Percentiles rank a stretch among this genome's conserved stretches.
Conservation (phyloP, 1,140 invertebrate genomes). For the Lucilia sericata region DNA sequence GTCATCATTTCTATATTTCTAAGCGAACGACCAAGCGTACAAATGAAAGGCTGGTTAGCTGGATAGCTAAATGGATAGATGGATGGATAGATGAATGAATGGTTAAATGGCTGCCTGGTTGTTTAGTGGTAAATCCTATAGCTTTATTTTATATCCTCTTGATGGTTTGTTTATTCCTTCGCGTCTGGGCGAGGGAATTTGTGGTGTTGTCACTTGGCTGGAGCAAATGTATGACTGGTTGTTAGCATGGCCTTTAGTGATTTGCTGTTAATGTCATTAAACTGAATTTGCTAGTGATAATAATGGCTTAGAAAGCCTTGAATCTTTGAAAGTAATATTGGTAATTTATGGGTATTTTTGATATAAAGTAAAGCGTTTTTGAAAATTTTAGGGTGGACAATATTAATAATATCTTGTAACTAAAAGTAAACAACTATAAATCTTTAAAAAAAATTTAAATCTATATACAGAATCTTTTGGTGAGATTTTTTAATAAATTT, state of each 20-base stretch:
- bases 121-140: constrained; percentile 28
- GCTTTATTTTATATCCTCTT: constrained; percentile 37
- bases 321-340: neutral
- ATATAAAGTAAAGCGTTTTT: too few species aligned
- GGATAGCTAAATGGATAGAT: neutral
- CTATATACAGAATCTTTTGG: too few species aligned
- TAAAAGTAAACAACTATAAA: too few species aligned
- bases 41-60: neutral
- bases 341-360: neutral
- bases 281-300: constrained; percentile 10
- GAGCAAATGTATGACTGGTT: neutral
- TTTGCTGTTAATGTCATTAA: constrained; percentile 31
- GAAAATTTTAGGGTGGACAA: too few species aligned
- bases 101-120: neutral
- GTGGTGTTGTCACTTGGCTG: neutral
- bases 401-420: too few species aligned
- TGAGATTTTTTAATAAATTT: too few species aligned
- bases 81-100: neutral
- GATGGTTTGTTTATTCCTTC: neutral
- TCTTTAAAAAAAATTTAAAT: too few species aligned
- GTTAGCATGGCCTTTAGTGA: neutral
- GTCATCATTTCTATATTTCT: constrained; percentile 27
- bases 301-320: constrained; percentile 16
- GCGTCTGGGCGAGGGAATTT: neutral
- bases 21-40: constrained; percentile 9